Base-by-base conservation (phyloP, 64 coral and sea anemone genomes). In the Porites australiensis region DNA sequence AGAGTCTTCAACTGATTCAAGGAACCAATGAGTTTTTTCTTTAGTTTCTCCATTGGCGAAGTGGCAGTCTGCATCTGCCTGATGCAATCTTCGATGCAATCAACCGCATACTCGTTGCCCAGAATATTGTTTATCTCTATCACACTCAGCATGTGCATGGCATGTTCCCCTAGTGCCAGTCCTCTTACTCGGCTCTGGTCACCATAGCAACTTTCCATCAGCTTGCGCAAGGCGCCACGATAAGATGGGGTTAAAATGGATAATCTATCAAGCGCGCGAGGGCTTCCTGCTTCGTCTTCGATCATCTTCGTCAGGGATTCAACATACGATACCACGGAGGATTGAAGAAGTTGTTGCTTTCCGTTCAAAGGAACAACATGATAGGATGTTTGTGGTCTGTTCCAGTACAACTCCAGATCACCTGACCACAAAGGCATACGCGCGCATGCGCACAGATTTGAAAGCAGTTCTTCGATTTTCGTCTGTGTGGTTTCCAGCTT, bases 111-210 rank as follows among this genome's bases (percentile, higher is more conserved):
- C 13, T 77, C 47, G 16, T 74, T 70, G 4, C 98, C 98, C 27
- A 99, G 75, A 55, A 99, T 75, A 59, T 86, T 94, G 62, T 99
- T 99, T 18, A 94, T 18, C 86, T 99, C 98, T 67, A 89, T 69
- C n/a, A 93, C 83, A 77, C 94, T 89, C 10, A 96, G 72, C 77
- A 99, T 65, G 63, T 99, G 94, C 94, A 96, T 99, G 19, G 92
- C 94, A 67, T 96, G 91, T 67, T 96, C 91, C 27, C 78, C 85
- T 18, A 94, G 73, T 3, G 94, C 98, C 45, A 96, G 58, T 19
- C 98, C 98, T 8, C 87, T 86, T 6, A 91, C 73, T 20, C 81
- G 71, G 60, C 85, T 83, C 63, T 80, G 73, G 22, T 88, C 75
- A 16, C 87, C 88, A 48, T 76, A 70, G 47, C 92, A 98, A 54